Percentiles rank a stretch among this genome's conserved stretches.
Evolutionary conservation across 2,113 vertebrate species (phyloP).

Genomic region (Istiophorus platypterus): DNA sequence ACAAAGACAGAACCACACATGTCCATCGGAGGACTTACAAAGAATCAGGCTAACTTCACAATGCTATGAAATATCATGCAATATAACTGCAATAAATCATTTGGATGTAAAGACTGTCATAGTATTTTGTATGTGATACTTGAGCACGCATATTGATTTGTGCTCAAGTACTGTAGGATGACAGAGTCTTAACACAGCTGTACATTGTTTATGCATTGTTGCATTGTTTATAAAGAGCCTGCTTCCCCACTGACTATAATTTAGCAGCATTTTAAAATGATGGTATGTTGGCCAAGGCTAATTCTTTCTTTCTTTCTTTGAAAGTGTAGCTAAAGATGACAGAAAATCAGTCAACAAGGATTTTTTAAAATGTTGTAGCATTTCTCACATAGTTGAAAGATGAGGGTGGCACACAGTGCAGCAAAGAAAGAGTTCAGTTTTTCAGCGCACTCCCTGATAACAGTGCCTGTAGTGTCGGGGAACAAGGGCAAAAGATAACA

Average conservation of each 20-base stretch:
- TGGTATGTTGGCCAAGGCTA: no score
- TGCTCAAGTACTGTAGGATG: no score
- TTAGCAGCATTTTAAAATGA: background rate
- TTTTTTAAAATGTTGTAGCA: background rate
- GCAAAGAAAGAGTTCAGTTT: background rate
- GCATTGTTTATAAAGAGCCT: no score
- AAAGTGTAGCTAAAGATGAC: background rate
- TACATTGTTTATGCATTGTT: no score
- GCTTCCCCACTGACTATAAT: background rate
- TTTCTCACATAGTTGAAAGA: slow-evolving; percentile 36
- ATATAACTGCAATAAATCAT: background rate
- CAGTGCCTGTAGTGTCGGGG: background rate
- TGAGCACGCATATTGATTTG: no score
- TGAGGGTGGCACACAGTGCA: background rate
- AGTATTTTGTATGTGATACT: no score
- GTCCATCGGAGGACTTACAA: background rate
- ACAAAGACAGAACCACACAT: background rate
- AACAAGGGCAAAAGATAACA: slow-evolving; percentile 14
- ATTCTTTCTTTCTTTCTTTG: background rate
- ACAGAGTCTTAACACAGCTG: no score
- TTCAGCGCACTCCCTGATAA: slow-evolving; percentile 7
- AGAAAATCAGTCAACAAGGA: background rate
- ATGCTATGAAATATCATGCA: background rate
- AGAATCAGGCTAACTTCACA: background rate
- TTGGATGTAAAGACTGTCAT: background rate